Conservation (phyloP, 2,888 invertebrate genomes). For the Prosapia bicincta region DNA sequence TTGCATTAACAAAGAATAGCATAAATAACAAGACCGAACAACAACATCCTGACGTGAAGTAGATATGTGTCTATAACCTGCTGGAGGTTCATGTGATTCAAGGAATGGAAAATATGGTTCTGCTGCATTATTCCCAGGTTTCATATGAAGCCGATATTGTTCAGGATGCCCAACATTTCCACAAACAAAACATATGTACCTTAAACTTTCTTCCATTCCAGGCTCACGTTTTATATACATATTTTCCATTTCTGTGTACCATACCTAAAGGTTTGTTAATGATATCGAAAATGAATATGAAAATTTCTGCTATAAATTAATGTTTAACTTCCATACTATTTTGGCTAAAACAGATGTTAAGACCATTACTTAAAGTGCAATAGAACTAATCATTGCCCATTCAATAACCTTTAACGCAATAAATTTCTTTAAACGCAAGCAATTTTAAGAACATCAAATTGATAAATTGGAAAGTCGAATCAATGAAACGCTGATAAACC, state of each 20-base stretch:
- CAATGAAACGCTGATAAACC: too few relatives aligned
- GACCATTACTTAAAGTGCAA: not conserved
- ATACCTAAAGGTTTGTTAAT: not conserved
- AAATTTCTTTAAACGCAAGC: too few relatives aligned
- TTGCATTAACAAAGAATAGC: constrained; percentile 81
- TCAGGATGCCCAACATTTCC: constrained; percentile 65
- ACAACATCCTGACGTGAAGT: constrained; percentile 35
- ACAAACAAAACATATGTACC: constrained; percentile 61
- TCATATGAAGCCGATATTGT: constrained; percentile 59
- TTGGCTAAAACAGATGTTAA: not conserved
- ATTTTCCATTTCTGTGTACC: constrained; percentile 18
- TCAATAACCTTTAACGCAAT: too few relatives aligned
- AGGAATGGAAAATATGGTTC: constrained; percentile 91
- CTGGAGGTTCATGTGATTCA: constrained; percentile 83
- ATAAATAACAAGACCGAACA: constrained; percentile 68
- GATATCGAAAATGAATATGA: not conserved
- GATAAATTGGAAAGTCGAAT: too few relatives aligned
- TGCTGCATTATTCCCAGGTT: constrained; percentile 63
- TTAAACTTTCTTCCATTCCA: constrained; percentile 21
- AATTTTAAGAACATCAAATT: too few relatives aligned
- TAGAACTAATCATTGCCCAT: too few relatives aligned
- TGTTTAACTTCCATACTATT: not conserved
- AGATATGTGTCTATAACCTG: constrained; percentile 54
- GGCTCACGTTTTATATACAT: constrained; percentile 30
- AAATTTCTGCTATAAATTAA: not conserved